phyloP scores from a whole-genome alignment of 1,140 invertebrate genomes.

The Onthophagus taurus region DNA sequence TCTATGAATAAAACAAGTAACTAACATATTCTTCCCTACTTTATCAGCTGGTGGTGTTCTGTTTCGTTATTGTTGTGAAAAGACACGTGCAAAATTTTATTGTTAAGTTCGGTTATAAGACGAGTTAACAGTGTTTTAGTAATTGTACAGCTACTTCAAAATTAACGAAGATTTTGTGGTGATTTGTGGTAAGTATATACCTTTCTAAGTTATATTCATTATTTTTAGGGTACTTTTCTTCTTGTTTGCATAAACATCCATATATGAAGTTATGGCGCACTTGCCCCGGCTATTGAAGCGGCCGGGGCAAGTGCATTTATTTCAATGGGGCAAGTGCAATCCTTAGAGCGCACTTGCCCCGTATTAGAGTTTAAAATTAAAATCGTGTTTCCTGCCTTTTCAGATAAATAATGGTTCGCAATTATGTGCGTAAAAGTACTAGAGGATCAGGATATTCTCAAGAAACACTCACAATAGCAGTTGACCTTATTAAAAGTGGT shows the following conservation, averaged over 20 bases:
- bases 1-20: too few relatives aligned
- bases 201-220: not conserved
- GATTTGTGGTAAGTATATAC: not conserved
- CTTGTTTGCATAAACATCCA: slow-evolving; percentile 1
- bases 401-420: slow-evolving; percentile 5
- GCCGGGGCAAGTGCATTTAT: not conserved
- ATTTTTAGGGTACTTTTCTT: not conserved
- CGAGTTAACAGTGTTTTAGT: slow-evolving; percentile 1
- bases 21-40: too few relatives aligned
- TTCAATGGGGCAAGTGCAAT: not conserved
- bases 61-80: too few relatives aligned
- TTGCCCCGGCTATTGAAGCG: not conserved
- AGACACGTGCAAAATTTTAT: slow-evolving; percentile 3
- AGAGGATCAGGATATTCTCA: slow-evolving; percentile 51
- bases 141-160: not conserved
- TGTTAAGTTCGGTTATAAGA: slow-evolving; percentile 2
- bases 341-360: not conserved
- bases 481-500: slow-evolving; percentile 5
- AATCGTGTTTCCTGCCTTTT: slow-evolving; percentile 1
- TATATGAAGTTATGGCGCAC: not conserved
- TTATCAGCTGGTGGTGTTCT: too few relatives aligned
- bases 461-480: slow-evolving; percentile 48
- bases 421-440: slow-evolving; percentile 7
- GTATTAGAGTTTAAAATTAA: slow-evolving; percentile 2
- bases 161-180: not conserved